Evolutionary conservation across 2,113 vertebrate genomes (phyloP), one percentile per base, ranked within the genome.

Genomic region (Silurus meridionalis): DNA sequence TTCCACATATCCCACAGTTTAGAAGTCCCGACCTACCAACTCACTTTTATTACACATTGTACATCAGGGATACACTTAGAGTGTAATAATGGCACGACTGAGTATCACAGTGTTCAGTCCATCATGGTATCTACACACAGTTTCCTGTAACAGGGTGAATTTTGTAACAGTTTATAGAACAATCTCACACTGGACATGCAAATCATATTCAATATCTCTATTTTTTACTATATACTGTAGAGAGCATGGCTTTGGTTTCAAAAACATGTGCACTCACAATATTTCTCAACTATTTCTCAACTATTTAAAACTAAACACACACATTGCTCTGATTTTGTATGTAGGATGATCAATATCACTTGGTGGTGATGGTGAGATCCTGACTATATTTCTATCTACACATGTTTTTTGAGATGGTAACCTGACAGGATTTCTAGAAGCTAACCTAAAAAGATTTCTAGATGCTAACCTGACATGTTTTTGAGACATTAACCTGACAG

Each of bases 51-150:
- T 37, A 80, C 6, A 61, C 25, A 8, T 2, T 60, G 25, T 60
- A 60, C 3, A 80, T 15, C 3, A 78, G n/a, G 77, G 25, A 58
- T 58, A 19, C 8, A 37, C 11, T 37, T 6, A 3, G 13, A 1
- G 23, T 82, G 19, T 3, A 17, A 19, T 80, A 60, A 78, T 61
- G 21, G 80, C 80, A 82, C 60, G 11, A 15, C 61, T 17, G 78
- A 61, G 78, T 46, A 64, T 64, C 80, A 82, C 80, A 82, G 80
- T 82, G 80, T 82, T 66, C 61, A 82, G 80, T 50, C 61, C 61
- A 64, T 48, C 61, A 66, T 61, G 53, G 61, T 25, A 52, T 66
- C 61, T 64, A 63, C 61, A 13, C 21, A 15, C 21, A 46, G 28
- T 9, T 60, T 37, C 57, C 74, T 11, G 19, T 6, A 75, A 75